phyloP scores from a whole-genome alignment of 2,888 invertebrate genomes.

The Eugnorisma glareosa region DNA sequence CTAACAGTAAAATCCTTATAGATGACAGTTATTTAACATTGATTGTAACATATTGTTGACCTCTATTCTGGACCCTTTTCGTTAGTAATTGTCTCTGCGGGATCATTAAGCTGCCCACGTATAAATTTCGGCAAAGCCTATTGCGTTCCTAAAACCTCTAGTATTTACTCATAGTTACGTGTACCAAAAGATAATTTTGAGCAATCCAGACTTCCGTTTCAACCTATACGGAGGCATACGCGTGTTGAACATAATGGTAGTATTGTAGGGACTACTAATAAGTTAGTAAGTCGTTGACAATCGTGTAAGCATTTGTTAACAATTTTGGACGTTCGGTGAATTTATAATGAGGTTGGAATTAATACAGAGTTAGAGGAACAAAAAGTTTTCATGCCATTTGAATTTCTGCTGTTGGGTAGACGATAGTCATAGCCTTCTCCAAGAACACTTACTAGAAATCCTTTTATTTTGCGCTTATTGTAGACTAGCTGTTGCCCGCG shows the following conservation, averaged over 20 bases:
- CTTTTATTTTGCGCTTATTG: neutral
- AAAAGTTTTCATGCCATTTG: neutral
- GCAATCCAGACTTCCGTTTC: slow-evolving; percentile 42
- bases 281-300: slow-evolving; percentile 41
- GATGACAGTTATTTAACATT: slow-evolving; percentile 72
- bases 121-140: slow-evolving; percentile 76
- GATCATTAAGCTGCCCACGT: slow-evolving; percentile 75
- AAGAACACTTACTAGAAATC: neutral
- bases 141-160: slow-evolving; percentile 30
- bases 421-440: neutral
- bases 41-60: slow-evolving; percentile 79
- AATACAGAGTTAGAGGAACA: slow-evolving; percentile 11
- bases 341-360: slow-evolving; percentile 40
- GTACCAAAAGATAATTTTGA: slow-evolving; percentile 27
- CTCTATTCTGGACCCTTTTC: slow-evolving; percentile 77
- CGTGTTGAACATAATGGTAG: slow-evolving; percentile 28
- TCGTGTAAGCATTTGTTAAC: slow-evolving; percentile 60
- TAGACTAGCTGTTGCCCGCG: no score
- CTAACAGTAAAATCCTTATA: slow-evolving; percentile 65
- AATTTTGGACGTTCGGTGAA: slow-evolving; percentile 60
- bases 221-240: slow-evolving; percentile 3
- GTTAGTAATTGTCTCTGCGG: slow-evolving; percentile 77
- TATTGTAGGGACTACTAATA: slow-evolving; percentile 56
- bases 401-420: neutral
- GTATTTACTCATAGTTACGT: slow-evolving; percentile 32